A percentile compares a stretch with the other conserved stretches of the same genome.
Evolutionary conservation across 2,797 vertebrate species (phyloP).

Genomic region (Coreius guichenoti): DNA sequence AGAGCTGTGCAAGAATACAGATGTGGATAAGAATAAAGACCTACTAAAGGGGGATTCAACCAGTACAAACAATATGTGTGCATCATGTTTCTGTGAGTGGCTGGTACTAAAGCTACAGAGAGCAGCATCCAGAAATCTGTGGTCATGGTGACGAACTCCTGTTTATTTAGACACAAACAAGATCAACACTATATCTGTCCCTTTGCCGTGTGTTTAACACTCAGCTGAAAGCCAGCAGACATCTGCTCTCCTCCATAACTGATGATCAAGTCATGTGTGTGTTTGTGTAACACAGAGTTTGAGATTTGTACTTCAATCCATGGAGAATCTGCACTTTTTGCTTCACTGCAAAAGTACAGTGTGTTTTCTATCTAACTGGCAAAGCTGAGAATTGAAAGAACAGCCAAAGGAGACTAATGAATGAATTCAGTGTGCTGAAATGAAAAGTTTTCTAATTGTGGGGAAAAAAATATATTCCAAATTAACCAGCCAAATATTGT

Average conservation of each 20-base stretch:
- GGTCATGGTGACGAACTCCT: background rate
- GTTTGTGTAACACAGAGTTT: background rate
- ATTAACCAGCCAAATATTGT: background rate
- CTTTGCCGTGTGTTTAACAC: background rate
- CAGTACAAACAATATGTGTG: background rate
- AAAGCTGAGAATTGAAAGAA: background rate
- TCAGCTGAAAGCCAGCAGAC: background rate
- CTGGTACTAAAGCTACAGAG: background rate
- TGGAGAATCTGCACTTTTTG: background rate
- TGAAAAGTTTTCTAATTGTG: background rate
- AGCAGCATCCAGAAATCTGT: background rate
- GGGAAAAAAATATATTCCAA: too few relatives aligned
- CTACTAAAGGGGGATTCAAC: background rate
- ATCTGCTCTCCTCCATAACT: background rate
- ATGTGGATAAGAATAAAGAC: background rate
- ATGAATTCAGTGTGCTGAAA: background rate
- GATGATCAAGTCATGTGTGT: background rate
- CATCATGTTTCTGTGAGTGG: background rate
- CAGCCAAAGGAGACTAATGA: background rate
- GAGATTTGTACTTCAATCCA: background rate
- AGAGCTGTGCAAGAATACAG: slow-evolving; percentile 2
- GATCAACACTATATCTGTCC: background rate
- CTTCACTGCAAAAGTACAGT: background rate
- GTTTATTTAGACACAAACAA: background rate
- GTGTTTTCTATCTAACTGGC: background rate